Evolutionary conservation across 1,140 invertebrate genomes (phyloP).

Genomic region (Drosophila auraria): DNA sequence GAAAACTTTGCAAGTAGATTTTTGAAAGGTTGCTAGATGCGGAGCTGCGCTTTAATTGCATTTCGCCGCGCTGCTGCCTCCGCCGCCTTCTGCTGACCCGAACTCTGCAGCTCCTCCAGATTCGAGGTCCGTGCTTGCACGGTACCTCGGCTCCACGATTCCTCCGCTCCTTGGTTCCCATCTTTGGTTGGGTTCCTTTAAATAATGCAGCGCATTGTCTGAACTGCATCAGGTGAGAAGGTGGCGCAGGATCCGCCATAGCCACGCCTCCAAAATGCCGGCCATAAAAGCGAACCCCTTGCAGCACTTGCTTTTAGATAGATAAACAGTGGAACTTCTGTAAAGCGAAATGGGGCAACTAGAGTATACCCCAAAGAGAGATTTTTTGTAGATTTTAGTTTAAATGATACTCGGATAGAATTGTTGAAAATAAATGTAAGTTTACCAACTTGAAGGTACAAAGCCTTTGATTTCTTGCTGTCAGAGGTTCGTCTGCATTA

Average conservation of each 20-base stretch:
- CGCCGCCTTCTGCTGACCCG: conserved; percentile 20
- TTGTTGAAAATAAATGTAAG: background rate
- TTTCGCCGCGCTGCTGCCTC: conserved; percentile 57
- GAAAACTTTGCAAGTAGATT: conserved; percentile 77
- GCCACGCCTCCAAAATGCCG: conserved; percentile 47
- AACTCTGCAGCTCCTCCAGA: background rate
- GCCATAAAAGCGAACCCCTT: conserved; percentile 36
- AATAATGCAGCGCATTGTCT: conserved; percentile 80
- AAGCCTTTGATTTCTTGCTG: background rate
- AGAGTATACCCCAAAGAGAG: too few relatives aligned
- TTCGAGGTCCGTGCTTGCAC: background rate
- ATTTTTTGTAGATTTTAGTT: too few relatives aligned
- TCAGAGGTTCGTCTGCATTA: background rate
- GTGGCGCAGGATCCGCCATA: background rate
- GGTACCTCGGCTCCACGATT: background rate
- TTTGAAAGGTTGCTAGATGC: conserved; percentile 67
- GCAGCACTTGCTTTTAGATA: background rate
- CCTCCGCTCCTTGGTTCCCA: background rate
- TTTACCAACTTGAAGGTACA: too few relatives aligned
- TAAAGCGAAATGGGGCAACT: too few relatives aligned
- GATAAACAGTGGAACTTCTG: conserved; percentile 2
- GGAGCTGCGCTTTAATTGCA: conserved; percentile 77
- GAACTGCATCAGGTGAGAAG: conserved; percentile 34
- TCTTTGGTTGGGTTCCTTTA: conserved; percentile 46
- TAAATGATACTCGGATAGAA: too few relatives aligned